phyloP scores from a whole-genome alignment of 2,797 vertebrate genomes.

The Picus viridis region DNA sequence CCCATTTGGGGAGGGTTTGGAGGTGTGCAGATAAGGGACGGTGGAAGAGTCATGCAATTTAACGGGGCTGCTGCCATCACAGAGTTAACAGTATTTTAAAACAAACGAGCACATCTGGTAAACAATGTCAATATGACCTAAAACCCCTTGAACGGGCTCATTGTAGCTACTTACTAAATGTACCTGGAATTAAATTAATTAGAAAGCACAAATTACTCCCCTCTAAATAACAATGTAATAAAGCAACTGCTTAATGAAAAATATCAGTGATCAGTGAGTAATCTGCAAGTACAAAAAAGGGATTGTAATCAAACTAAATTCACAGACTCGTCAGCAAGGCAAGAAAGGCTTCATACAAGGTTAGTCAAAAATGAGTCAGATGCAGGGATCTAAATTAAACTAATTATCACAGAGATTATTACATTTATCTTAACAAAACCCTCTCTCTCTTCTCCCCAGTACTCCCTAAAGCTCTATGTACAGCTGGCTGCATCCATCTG shows the following conservation, averaged over 20 bases:
- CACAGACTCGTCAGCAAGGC: slow-evolving; percentile 14
- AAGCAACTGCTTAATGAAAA: slow-evolving; percentile 67
- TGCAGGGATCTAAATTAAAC: slow-evolving; percentile 61
- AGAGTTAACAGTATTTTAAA: slow-evolving; percentile 49
- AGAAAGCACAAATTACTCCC: slow-evolving; percentile 58
- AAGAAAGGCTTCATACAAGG: slow-evolving; percentile 45
- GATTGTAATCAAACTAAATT: slow-evolving; percentile 50
- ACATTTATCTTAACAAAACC: slow-evolving; percentile 68
- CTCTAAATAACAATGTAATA: slow-evolving; percentile 61
- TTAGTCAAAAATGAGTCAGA: slow-evolving; percentile 65
- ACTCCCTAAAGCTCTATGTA: slow-evolving; percentile 64
- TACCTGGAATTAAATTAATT: slow-evolving; percentile 66
- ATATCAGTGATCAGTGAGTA: slow-evolving; percentile 55
- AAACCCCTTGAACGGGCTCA: slow-evolving; percentile 40
- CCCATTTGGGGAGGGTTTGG: background rate
- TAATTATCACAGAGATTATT: slow-evolving; percentile 72
- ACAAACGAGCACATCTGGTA: slow-evolving; percentile 42
- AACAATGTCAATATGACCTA: slow-evolving; percentile 60
- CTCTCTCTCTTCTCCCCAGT: slow-evolving; percentile 44
- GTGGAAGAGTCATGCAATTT: background rate
- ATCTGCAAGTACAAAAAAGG: slow-evolving; percentile 36
- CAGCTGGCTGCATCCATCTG: slow-evolving; percentile 69
- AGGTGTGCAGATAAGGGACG: background rate
- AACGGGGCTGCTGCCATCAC: background rate
- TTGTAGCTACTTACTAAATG: slow-evolving; percentile 56